Evolutionary conservation across 2,888 invertebrate species (phyloP).

Genomic region (Orgyia antiqua): DNA sequence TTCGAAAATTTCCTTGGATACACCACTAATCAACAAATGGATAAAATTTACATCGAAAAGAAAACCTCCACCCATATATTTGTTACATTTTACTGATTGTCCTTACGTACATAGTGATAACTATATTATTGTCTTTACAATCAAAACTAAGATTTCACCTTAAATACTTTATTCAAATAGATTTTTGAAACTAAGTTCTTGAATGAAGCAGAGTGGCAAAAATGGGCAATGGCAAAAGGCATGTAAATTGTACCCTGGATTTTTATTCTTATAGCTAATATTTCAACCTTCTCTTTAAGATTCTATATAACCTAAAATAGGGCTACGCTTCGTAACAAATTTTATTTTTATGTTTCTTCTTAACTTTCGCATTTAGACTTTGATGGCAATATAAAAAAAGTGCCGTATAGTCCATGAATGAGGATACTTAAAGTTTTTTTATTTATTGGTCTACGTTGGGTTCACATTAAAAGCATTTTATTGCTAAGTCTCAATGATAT

Average conservation of each 20-base stretch:
- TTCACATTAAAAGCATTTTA: constrained; percentile 27
- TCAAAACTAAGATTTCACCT: no score
- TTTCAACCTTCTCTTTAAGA: no score
- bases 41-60: constrained; percentile 10
- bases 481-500: constrained; percentile 16
- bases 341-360: constrained; percentile 36
- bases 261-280: no score
- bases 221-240: no score
- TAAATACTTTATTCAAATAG: no score
- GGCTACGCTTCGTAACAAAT: no score
- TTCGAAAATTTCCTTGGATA: constrained; percentile 19
- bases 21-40: constrained; percentile 27
- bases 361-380: constrained; percentile 35
- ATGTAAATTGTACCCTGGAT: no score
- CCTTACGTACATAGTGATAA: no score
- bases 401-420: constrained; percentile 27
- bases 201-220: no score
- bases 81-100: neutral
- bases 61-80: constrained; percentile 6
- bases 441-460: constrained; percentile 28
- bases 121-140: no score
- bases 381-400: constrained; percentile 30
- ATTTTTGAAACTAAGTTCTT: no score
- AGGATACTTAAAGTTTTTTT: constrained; percentile 35
- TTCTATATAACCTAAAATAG: no score